These are phyloP conservation scores for Heterodera schachtii DNA, from an alignment of 1,140 invertebrate species.

Conservation along the genomic window DNA sequence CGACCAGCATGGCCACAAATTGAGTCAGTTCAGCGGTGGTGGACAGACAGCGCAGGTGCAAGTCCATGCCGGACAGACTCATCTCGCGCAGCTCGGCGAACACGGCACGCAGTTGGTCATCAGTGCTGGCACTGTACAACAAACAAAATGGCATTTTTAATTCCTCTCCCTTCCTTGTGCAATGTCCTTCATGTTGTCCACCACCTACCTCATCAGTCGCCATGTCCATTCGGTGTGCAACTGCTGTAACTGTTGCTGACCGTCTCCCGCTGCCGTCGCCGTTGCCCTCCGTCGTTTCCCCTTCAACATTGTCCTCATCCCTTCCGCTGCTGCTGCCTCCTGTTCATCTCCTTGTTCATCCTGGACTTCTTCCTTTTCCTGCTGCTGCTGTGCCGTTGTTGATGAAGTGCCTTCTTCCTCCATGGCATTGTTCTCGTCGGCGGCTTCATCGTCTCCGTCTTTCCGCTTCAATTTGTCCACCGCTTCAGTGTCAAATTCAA, in stretches of 20 bases:
- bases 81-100: constrained; percentile 79
- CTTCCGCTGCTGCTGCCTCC: no score
- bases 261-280: constrained; percentile 2
- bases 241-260: constrained; percentile 21
- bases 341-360: no score
- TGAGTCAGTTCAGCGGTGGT: constrained; percentile 73
- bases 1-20: constrained; percentile 79
- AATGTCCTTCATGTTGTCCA: constrained; percentile 6
- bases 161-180: constrained; percentile 43
- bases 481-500: constrained; percentile 70
- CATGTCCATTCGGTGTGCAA: constrained; percentile 39
- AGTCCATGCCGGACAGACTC: constrained; percentile 83
- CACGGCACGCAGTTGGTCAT: constrained; percentile 65
- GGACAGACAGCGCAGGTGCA: constrained; percentile 82
- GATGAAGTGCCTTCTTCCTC: not conserved
- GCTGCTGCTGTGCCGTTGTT: not conserved
- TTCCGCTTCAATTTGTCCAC: constrained; percentile 28
- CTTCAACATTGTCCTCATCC: not conserved
- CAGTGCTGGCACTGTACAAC: constrained; percentile 48
- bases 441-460: constrained; percentile 65
- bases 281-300: not conserved
- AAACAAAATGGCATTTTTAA: constrained; percentile 21
- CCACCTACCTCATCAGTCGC: constrained; percentile 36
- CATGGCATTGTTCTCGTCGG: constrained; percentile 39
- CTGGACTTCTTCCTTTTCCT: no score